These are phyloP conservation scores for Charaxes varanes DNA, from an alignment of 1,140 invertebrate species.

Conservation along the genomic window DNA sequence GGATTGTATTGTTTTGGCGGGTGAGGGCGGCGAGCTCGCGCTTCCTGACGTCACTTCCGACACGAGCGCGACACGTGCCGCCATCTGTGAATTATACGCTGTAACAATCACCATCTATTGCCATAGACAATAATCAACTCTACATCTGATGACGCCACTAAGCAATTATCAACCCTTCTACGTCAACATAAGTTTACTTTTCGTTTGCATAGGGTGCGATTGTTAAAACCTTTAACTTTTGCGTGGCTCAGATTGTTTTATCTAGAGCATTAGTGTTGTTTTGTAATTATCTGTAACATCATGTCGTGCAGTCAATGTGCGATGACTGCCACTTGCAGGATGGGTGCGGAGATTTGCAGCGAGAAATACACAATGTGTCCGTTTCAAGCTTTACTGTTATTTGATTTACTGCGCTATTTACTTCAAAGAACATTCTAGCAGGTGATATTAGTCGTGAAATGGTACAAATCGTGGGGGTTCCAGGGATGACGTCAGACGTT, in stretches of 20 bases:
- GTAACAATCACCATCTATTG: conserved; percentile 49
- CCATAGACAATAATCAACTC: conserved; percentile 41
- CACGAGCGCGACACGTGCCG: conserved; percentile 64
- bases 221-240: conserved; percentile 18
- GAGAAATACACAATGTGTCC: no score
- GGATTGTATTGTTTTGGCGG: conserved; percentile 60
- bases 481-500: no score
- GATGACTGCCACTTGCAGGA: conserved; percentile 31
- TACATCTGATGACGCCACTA: conserved; percentile 7
- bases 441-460: no score
- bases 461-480: no score
- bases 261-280: conserved; percentile 59
- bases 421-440: not conserved
- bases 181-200: conserved; percentile 9
- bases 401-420: no score
- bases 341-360: no score
- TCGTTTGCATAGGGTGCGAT: not conserved
- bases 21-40: conserved; percentile 49
- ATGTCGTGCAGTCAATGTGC: conserved; percentile 36
- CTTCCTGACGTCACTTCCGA: conserved; percentile 61
- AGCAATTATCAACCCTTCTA: conserved; percentile 13
- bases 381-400: no score
- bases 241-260: conserved; percentile 49
- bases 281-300: conserved; percentile 59
- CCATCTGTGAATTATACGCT: conserved; percentile 64